Evolutionary conservation across 1,140 invertebrate species (phyloP).

Genomic region (Zaprionus vittiger): DNA sequence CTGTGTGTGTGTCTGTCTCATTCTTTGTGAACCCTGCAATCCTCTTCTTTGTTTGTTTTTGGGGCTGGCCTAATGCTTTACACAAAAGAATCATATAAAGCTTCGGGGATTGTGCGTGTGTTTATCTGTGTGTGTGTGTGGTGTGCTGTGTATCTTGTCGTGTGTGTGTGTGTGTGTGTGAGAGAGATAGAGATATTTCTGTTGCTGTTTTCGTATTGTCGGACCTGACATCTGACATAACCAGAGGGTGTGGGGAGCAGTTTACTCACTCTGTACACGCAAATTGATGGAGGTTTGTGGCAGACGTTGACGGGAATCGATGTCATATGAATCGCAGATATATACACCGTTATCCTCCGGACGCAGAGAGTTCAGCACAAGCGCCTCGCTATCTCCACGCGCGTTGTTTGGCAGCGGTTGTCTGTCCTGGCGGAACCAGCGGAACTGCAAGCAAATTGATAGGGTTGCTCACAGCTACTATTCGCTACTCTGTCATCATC

Average conservation of each 20-base stretch:
- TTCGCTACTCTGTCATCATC: neutral
- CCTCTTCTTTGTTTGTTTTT: slow-evolving; percentile 7
- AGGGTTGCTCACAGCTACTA: neutral
- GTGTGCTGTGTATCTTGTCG: slow-evolving; percentile 23
- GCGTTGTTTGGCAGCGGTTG: slow-evolving; percentile 74
- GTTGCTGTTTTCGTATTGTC: slow-evolving; percentile 35
- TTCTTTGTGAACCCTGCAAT: slow-evolving; percentile 29
- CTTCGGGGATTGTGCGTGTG: slow-evolving; percentile 22
- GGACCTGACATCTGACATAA: slow-evolving; percentile 34
- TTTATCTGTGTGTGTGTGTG: slow-evolving; percentile 15
- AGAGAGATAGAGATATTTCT: slow-evolving; percentile 42
- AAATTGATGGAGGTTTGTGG: slow-evolving; percentile 88
- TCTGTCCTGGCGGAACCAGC: slow-evolving; percentile 84
- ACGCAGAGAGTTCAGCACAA: slow-evolving; percentile 85
- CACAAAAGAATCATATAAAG: slow-evolving; percentile 30
- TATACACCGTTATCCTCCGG: slow-evolving; percentile 89
- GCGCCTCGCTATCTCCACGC: slow-evolving; percentile 48
- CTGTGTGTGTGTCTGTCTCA: slow-evolving; percentile 2
- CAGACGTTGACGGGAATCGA: slow-evolving; percentile 83
- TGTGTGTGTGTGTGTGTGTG: slow-evolving; percentile 32
- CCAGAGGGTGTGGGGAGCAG: slow-evolving; percentile 17
- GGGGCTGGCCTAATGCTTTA: slow-evolving; percentile 27
- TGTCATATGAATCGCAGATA: slow-evolving; percentile 87
- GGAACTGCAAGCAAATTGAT: slow-evolving; percentile 57
- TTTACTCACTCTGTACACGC: slow-evolving; percentile 89